Evolutionary conservation across 1,140 invertebrate genomes (phyloP).

Genomic region (Charaxes varanes): DNA sequence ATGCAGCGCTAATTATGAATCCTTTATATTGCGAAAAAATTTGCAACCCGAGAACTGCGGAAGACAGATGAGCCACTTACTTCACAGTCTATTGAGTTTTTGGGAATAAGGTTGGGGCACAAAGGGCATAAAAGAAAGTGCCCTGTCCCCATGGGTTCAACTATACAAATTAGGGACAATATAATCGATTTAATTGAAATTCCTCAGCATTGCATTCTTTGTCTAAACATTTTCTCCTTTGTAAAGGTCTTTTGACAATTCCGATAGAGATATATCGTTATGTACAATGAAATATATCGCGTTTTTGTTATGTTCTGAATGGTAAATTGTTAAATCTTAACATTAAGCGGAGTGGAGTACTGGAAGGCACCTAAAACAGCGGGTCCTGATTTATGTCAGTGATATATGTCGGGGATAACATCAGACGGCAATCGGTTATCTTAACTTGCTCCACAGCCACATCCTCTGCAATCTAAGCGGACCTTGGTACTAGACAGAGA

Average conservation of each 20-base stretch:
- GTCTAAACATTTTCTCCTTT: conserved; percentile 2
- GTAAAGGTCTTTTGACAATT: neutral
- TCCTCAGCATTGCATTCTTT: conserved; percentile 1
- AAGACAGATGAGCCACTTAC: conserved; percentile 59
- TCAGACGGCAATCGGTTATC: too few relatives aligned
- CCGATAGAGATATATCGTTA: too few relatives aligned
- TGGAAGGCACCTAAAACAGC: too few relatives aligned
- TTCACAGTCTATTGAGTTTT: conserved; percentile 46
- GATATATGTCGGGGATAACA: too few relatives aligned
- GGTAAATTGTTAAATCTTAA: too few relatives aligned
- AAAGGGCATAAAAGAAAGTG: conserved; percentile 29
- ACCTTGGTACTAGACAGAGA: too few relatives aligned
- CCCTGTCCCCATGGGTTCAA: conserved; percentile 14
- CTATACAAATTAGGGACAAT: conserved; percentile 9
- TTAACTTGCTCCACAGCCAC: too few relatives aligned
- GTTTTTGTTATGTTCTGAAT: too few relatives aligned
- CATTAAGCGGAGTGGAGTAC: too few relatives aligned
- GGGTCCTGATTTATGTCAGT: too few relatives aligned
- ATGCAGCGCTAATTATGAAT: conserved; percentile 44
- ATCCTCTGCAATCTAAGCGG: too few relatives aligned
- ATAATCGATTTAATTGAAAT: conserved; percentile 5
- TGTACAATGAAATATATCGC: too few relatives aligned
- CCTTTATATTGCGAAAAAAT: conserved; percentile 35
- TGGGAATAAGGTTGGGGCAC: conserved; percentile 13
- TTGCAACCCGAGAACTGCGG: conserved; percentile 48